Base-by-base conservation (phyloP, 2,797 vertebrate genomes). In the Ceyx erithaca region DNA sequence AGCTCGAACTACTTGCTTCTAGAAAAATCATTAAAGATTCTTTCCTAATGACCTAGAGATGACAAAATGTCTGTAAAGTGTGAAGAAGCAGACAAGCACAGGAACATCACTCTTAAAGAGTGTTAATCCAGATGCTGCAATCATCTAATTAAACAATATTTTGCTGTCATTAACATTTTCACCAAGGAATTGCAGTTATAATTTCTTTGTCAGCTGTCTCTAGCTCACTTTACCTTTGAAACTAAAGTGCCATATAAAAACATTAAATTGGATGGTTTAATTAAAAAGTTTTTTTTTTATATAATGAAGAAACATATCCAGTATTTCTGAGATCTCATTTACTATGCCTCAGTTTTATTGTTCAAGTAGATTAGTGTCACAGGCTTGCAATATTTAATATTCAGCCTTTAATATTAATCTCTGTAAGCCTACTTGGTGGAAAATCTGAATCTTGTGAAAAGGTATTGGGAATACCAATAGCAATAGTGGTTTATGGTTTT, bases 101-200 rank as follows among this genome's bases (percentile, higher is more conserved):
- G 97, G 97, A 98, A 97, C 97, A 97, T 97, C 92, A 91, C 97
- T 97, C 97, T 97, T 98, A 98, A 98, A 98, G 98, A 98, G 98
- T 99, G 99, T 97, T 98, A 99, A 99, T 97, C 98, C 98, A 98
- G 98, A 98, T 98, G 97, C 98, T 95, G 98, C 98, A 97, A 97
- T 98, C 98, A 97, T 98, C 99, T 99, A 99, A 99, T 99, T 99
- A 99, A 99, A 99, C 99, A 99, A 98, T 98, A 98, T 99, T 99
- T 98, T 98, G 97, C 98, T 98, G 98, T 99, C 99, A 99, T 99
- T 99, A 99, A 99, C 99, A 98, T 99, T 98, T 98, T 97, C 98
- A 98, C 98, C 98, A 98, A 98, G 98, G 98, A 97, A 97, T 97
- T 98, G 98, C 97, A 97, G 98, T 98, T 97, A 98, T 98, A 97